phyloP scores from a whole-genome alignment of 2,888 invertebrate species.

The Campaea margaritaria region DNA sequence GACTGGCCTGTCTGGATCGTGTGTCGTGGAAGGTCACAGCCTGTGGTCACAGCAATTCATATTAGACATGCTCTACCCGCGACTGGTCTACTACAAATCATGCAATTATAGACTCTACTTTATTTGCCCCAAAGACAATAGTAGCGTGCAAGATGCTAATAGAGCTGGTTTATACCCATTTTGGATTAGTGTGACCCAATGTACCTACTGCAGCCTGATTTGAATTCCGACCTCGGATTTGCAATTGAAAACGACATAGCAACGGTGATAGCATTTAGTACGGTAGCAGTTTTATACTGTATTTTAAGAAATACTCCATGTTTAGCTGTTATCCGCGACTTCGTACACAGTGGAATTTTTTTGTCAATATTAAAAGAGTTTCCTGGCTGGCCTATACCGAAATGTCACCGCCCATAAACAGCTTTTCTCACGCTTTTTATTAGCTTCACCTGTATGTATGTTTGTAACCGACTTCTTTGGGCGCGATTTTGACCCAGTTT shows the following conservation, averaged over 20 bases:
- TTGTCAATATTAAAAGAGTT: too few species aligned
- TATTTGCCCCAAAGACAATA: slow-evolving; percentile 39
- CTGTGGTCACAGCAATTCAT: slow-evolving; percentile 36
- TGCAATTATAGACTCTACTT: slow-evolving; percentile 38
- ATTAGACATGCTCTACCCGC: slow-evolving; percentile 31
- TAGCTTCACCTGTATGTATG: too few species aligned
- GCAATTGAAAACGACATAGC: slow-evolving; percentile 49
- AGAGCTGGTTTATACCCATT: slow-evolving; percentile 39
- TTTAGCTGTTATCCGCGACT: neutral
- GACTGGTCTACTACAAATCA: slow-evolving; percentile 12
- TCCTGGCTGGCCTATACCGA: too few species aligned
- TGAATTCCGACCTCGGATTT: slow-evolving; percentile 54
- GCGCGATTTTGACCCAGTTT: too few species aligned
- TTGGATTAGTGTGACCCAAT: slow-evolving; percentile 37
- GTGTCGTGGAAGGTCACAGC: slow-evolving; percentile 62
- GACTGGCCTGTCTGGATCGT: slow-evolving; percentile 62
- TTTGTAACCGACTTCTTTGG: too few species aligned
- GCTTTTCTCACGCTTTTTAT: too few species aligned
- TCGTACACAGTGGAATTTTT: too few species aligned
- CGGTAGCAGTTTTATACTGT: too few species aligned
- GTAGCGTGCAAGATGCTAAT: slow-evolving; percentile 38
- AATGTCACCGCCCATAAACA: too few species aligned
- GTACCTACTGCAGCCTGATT: slow-evolving; percentile 48
- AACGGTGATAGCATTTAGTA: too few species aligned
- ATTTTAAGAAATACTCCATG: slow-evolving; percentile 2